Conservation (phyloP, 1,140 invertebrate genomes). For the Alviniconcha marisindica region DNA sequence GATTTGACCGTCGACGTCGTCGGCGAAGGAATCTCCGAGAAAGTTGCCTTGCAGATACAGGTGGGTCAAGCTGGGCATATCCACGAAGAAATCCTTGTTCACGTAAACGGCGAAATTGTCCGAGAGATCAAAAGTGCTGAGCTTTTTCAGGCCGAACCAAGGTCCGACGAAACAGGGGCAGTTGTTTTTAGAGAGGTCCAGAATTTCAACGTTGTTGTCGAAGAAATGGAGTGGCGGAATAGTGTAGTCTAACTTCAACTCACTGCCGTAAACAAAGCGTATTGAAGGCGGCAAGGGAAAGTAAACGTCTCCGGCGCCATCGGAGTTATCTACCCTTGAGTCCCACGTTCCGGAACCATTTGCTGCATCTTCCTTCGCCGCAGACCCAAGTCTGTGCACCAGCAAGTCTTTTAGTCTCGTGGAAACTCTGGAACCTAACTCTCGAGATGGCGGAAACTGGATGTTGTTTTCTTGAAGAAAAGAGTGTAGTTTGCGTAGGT, state of each 20-base stretch:
- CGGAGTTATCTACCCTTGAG: too few relatives aligned
- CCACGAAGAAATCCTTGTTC: not conserved
- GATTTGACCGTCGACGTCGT: not conserved
- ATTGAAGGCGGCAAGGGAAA: not conserved
- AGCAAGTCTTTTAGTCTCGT: too few relatives aligned
- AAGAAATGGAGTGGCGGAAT: not conserved
- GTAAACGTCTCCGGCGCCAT: not conserved
- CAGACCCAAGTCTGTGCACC: too few relatives aligned
- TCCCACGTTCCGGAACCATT: too few relatives aligned
- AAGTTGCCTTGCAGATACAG: not conserved
- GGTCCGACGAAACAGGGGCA: not conserved
- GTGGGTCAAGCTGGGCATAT: not conserved
- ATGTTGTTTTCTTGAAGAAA: conserved; percentile 11
- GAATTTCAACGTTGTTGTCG: not conserved
- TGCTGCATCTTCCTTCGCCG: too few relatives aligned
- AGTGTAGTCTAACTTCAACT: not conserved
- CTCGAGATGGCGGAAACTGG: too few relatives aligned
- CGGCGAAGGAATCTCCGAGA: not conserved
- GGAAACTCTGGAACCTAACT: too few relatives aligned
- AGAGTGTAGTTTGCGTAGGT: not conserved
- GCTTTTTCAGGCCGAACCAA: not conserved
- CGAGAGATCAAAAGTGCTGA: not conserved
- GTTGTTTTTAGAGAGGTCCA: not conserved
- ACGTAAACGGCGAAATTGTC: not conserved
- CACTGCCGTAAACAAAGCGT: not conserved